phyloP scores from a whole-genome alignment of 2,797 vertebrate species.

The Tiaroga cobitis region DNA sequence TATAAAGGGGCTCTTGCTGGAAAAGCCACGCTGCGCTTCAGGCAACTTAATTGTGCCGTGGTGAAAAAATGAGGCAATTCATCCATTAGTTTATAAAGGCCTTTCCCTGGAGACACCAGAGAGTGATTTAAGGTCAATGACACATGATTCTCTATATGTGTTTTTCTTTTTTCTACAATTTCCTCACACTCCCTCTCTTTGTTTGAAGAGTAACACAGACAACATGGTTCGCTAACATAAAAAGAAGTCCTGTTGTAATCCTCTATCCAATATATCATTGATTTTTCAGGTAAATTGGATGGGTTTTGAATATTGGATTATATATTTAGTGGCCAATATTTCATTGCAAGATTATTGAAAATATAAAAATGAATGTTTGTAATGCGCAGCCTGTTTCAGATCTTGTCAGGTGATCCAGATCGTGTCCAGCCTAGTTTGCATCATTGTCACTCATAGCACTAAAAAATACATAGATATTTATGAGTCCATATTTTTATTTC shows the following conservation, averaged over 20 bases:
- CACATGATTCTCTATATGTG: slow-evolving; percentile 52
- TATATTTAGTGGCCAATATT: slow-evolving; percentile 22
- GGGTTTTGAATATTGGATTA: slow-evolving; percentile 39
- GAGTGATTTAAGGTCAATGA: slow-evolving; percentile 67
- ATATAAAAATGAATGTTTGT: slow-evolving; percentile 32
- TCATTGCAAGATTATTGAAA: slow-evolving; percentile 36
- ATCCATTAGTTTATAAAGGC: slow-evolving; percentile 65
- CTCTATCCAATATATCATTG: slow-evolving; percentile 3
- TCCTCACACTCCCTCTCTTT: slow-evolving; percentile 23
- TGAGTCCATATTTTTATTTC: background rate
- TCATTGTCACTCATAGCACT: background rate
- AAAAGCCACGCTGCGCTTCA: slow-evolving; percentile 59
- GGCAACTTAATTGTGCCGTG: slow-evolving; percentile 61
- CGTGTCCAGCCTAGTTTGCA: background rate
- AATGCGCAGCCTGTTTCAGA: background rate
- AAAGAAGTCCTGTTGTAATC: background rate
- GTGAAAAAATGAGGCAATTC: slow-evolving; percentile 60
- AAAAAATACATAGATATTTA: slow-evolving; percentile 9
- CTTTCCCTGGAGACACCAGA: slow-evolving; percentile 61
- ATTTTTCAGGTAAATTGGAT: slow-evolving; percentile 43
- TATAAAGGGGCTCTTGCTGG: slow-evolving; percentile 51
- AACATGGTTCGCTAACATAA: background rate
- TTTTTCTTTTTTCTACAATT: slow-evolving; percentile 38
- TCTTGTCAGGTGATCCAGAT: slow-evolving; percentile 1
- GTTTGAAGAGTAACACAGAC: slow-evolving; percentile 27